Percentiles rank a stretch among this genome's conserved stretches.
phyloP scores from a whole-genome alignment of 1,140 invertebrate genomes.

The Planococcus citri region DNA sequence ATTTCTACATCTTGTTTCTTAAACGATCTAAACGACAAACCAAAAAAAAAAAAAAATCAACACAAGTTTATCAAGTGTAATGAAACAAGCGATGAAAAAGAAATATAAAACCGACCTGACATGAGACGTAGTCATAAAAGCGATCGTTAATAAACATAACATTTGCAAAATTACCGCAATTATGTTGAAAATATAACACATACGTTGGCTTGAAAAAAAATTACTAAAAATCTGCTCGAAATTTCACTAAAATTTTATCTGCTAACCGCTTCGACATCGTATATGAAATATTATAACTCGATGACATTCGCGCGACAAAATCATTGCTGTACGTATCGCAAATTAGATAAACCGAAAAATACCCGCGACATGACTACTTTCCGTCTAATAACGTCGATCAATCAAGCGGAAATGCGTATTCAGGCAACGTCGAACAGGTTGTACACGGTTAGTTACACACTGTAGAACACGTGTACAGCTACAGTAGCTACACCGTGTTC shows the following conservation, averaged over 20 bases:
- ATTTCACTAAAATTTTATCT: no score
- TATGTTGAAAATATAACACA: not conserved
- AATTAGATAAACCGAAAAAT: not conserved
- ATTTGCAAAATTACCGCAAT: not conserved
- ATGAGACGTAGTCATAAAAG: not conserved
- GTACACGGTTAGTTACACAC: not conserved
- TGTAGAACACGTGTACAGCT: not conserved
- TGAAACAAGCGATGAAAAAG: no score
- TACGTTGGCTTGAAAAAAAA: not conserved
- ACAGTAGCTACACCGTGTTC: not conserved
- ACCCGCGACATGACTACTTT: not conserved
- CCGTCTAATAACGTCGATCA: not conserved
- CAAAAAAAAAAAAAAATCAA: not conserved
- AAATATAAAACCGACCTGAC: not conserved
- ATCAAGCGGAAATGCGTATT: not conserved
- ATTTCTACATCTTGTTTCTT: slow-evolving; percentile 9
- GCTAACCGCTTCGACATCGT: no score
- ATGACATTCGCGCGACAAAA: no score
- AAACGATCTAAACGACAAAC: not conserved
- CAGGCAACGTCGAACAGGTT: not conserved
- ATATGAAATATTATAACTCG: no score
- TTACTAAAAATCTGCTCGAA: no score
- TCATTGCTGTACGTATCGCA: no score
- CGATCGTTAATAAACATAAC: not conserved
- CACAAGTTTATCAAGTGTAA: not conserved